Conservation (phyloP, 2,113 vertebrate genomes). For the Colaptes auratus region DNA sequence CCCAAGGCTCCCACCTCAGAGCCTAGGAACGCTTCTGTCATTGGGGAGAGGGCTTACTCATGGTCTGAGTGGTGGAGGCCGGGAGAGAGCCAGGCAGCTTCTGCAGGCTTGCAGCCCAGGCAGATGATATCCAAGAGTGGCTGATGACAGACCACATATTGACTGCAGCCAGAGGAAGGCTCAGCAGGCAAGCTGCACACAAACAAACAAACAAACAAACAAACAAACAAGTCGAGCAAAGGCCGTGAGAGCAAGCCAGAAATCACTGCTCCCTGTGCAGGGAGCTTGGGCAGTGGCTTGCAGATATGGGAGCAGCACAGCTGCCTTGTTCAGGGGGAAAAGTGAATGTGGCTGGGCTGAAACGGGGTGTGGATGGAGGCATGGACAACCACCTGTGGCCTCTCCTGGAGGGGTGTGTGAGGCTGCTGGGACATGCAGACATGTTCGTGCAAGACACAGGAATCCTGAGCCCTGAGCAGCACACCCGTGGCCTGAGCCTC, state of each 20-base stretch:
- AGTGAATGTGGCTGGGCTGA: neutral
- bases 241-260: neutral
- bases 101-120: neutral
- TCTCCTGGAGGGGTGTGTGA: neutral
- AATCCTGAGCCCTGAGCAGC: rapidly evolving
- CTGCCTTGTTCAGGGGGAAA: neutral
- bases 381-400: rapidly evolving
- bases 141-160: neutral
- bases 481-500: rapidly evolving
- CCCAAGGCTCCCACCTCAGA: neutral
- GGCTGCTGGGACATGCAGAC: neutral
- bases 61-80: neutral
- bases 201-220: conserved; percentile 3
- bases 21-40: rapidly evolving
- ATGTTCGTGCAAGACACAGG: rapidly evolving
- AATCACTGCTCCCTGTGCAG: rapidly evolving
- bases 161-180: conserved; percentile 37
- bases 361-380: neutral
- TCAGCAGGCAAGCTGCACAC: conserved; percentile 62
- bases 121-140: neutral
- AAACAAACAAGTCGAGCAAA: conserved; percentile 62
- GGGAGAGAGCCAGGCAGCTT: neutral
- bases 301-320: neutral
- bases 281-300: neutral
- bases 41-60: neutral